Conservation (phyloP, 2,113 vertebrate species). For the Rattus rattus region DNA sequence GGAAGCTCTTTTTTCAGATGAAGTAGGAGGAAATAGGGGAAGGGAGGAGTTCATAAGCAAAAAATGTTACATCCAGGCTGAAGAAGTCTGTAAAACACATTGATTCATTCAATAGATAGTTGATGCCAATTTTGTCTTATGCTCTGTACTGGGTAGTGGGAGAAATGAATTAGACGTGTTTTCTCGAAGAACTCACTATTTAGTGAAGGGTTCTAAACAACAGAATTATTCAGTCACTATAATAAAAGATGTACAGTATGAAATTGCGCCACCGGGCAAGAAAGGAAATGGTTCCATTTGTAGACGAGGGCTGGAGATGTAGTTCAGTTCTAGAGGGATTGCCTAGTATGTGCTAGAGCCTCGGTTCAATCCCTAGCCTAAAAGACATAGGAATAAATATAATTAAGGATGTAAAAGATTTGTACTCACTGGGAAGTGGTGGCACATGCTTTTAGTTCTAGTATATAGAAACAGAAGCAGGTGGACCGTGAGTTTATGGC, state of each 20-base stretch:
- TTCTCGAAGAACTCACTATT: neutral
- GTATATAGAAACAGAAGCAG: neutral
- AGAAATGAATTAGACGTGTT: conserved; percentile 26
- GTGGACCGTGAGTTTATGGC: neutral
- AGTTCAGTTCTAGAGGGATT: neutral
- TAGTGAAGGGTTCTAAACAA: conserved; percentile 18
- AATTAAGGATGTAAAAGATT: neutral
- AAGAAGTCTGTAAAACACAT: conserved; percentile 23
- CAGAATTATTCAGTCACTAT: neutral
- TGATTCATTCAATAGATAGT: conserved; percentile 44
- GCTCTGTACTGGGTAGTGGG: neutral
- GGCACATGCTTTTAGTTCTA: neutral
- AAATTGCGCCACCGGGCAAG: conserved; percentile 14
- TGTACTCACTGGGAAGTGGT: neutral
- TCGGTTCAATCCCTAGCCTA: neutral
- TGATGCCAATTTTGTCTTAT: conserved; percentile 28
- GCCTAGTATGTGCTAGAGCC: neutral
- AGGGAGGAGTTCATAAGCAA: conserved; percentile 63
- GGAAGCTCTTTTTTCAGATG: conserved; percentile 74
- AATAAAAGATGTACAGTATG: neutral
- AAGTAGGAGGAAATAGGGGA: conserved; percentile 72
- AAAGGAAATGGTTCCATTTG: neutral
- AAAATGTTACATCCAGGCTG: conserved; percentile 43
- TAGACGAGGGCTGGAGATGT: neutral
- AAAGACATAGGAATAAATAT: neutral